A percentile compares a stretch with the other conserved stretches of the same genome.
Conservation (phyloP, 1,140 invertebrate genomes). For the Pentalonia nigronervosa region DNA sequence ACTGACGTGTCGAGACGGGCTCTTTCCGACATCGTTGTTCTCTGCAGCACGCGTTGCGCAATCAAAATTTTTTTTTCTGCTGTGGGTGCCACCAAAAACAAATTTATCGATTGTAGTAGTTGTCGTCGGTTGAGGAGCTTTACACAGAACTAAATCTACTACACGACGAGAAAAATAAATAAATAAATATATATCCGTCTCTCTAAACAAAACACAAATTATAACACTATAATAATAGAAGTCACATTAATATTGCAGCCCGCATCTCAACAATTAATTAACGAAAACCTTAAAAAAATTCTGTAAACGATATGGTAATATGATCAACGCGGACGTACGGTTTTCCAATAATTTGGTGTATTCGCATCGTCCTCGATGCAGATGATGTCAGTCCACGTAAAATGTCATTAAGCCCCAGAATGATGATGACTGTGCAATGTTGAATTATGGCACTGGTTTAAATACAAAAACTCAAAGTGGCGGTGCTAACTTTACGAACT, state of each 20-base stretch:
- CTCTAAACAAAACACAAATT: not conserved
- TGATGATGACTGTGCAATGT: no score
- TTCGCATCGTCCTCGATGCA: not conserved
- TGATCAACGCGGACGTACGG: not conserved
- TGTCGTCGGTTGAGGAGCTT: not conserved
- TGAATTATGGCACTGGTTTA: no score
- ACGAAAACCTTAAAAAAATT: not conserved
- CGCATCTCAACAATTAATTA: not conserved
- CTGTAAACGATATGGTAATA: not conserved
- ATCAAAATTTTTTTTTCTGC: not conserved
- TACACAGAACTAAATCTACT: not conserved
- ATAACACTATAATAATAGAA: no score
- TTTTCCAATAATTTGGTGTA: not conserved
- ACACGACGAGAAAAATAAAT: not conserved
- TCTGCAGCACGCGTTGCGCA: not conserved
- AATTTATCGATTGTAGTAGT: not conserved
- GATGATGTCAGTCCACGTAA: not conserved
- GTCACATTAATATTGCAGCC: no score
- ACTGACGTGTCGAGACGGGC: not conserved
- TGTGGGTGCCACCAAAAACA: not conserved
- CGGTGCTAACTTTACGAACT: no score
- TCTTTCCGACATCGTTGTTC: not conserved
- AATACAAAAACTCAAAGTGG: no score
- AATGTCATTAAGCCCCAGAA: no score
- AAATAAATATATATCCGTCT: not conserved